These are phyloP conservation scores for Apocrypta bakeri DNA, from an alignment of 1,140 invertebrate species.

Conservation along the genomic window DNA sequence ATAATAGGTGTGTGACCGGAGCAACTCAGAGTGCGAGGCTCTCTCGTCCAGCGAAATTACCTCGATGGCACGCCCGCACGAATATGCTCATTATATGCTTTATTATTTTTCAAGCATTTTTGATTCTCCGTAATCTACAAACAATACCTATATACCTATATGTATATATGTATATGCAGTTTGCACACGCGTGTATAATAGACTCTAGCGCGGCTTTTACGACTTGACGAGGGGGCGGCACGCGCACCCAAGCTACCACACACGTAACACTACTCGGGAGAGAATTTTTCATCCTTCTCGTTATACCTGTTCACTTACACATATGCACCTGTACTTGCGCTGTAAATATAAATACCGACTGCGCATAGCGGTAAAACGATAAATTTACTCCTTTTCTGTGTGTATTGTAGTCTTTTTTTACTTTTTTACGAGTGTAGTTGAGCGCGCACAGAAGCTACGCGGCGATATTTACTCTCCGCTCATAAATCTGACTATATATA, in stretches of 20 bases:
- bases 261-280: too few species aligned
- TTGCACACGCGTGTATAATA: not conserved
- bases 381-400: not conserved
- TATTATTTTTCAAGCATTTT: not conserved
- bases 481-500: slow-evolving; percentile 5
- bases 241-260: not conserved
- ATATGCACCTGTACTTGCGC: not conserved
- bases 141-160: too few species aligned
- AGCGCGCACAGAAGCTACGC: not conserved
- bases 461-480: slow-evolving; percentile 5
- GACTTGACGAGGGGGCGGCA: not conserved
- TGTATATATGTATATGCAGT: not conserved
- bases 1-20: too few species aligned
- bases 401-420: not conserved
- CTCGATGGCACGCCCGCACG: too few species aligned
- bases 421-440: not conserved
- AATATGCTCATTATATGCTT: not conserved
- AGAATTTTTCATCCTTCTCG: not conserved
- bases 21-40: too few species aligned
- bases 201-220: too few species aligned
- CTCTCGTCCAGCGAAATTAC: too few species aligned
- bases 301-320: not conserved
- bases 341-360: not conserved
- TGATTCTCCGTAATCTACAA: too few species aligned
- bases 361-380: not conserved